A percentile compares a stretch with the other conserved stretches of the same genome.
Evolutionary conservation across 2,888 invertebrate genomes (phyloP).

Genomic region (Chirona hameri): DNA sequence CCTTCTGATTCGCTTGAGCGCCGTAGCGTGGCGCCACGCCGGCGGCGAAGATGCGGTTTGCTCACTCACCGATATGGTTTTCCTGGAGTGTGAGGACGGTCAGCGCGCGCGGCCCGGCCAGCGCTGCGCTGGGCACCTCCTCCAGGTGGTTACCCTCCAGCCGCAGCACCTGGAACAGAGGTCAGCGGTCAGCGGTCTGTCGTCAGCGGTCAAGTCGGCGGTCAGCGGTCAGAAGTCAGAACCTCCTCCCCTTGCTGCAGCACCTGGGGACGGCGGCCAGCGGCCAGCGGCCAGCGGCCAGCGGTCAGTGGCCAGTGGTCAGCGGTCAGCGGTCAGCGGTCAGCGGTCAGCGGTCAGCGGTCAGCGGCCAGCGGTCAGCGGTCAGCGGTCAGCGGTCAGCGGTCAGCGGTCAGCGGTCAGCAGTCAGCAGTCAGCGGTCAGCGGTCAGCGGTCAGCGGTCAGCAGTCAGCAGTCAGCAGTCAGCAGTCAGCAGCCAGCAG

Average conservation of each 20-base stretch:
- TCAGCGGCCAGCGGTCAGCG: not conserved
- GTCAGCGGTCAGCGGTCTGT: conserved; percentile 40
- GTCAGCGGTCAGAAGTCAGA: not conserved
- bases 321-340: no score
- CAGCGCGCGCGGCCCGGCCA: conserved; percentile 74
- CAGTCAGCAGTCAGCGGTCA: not conserved
- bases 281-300: no score
- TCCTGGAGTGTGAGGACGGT: conserved; percentile 68
- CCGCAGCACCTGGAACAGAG: conserved; percentile 62
- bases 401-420: not conserved
- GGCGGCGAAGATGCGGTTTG: no score
- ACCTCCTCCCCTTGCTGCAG: no score
- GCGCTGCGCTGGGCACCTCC: conserved; percentile 68
- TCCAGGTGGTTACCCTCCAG: conserved; percentile 76
- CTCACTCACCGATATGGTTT: conserved; percentile 71
- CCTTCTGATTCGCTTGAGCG: no score
- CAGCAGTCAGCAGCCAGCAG: no score
- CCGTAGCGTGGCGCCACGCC: no score
- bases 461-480: no score
- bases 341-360: conserved; percentile 35
- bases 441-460: not conserved
- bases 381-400: not conserved
- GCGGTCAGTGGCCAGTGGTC: no score
- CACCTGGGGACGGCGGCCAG: no score
- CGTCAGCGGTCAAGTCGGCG: not conserved